Evolutionary conservation across 2,797 vertebrate species (phyloP).

Genomic region (Alouatta caraya): DNA sequence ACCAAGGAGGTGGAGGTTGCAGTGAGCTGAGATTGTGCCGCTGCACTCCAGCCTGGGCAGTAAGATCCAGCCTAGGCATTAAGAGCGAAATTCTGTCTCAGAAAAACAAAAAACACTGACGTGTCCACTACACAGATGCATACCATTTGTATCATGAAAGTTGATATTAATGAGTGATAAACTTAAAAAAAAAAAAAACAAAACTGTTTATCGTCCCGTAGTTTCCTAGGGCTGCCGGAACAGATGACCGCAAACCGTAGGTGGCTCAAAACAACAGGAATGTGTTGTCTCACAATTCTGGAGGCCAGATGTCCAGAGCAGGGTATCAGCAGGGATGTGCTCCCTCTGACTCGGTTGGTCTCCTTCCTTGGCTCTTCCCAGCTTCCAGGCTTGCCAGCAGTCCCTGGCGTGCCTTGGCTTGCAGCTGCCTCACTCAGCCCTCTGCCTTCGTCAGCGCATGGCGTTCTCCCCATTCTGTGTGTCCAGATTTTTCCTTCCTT

Average conservation of each 20-base stretch:
- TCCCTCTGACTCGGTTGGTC: not conserved
- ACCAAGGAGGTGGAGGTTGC: too few species aligned
- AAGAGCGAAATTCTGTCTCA: too few species aligned
- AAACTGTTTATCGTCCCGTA: not conserved
- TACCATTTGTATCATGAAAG: not conserved
- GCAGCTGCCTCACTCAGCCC: not conserved
- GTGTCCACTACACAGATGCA: not conserved
- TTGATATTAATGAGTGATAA: rapidly evolving
- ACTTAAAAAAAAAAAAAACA: too few species aligned
- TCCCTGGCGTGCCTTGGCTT: not conserved
- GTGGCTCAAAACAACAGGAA: not conserved
- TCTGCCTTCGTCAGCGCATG: not conserved
- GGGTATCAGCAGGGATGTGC: not conserved
- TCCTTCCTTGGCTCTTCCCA: not conserved
- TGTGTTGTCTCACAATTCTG: not conserved
- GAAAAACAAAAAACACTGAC: not conserved
- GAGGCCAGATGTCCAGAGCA: not conserved
- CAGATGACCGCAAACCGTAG: too few species aligned
- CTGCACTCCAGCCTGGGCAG: too few species aligned
- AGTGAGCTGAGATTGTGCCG: too few species aligned
- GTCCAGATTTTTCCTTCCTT: not conserved
- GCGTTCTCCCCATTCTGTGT: not conserved
- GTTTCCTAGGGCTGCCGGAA: not conserved
- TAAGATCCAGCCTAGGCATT: too few species aligned
- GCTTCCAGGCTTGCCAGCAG: rapidly evolving